Conservation (phyloP, 1,140 invertebrate genomes). For the Drosophila leontia region DNA sequence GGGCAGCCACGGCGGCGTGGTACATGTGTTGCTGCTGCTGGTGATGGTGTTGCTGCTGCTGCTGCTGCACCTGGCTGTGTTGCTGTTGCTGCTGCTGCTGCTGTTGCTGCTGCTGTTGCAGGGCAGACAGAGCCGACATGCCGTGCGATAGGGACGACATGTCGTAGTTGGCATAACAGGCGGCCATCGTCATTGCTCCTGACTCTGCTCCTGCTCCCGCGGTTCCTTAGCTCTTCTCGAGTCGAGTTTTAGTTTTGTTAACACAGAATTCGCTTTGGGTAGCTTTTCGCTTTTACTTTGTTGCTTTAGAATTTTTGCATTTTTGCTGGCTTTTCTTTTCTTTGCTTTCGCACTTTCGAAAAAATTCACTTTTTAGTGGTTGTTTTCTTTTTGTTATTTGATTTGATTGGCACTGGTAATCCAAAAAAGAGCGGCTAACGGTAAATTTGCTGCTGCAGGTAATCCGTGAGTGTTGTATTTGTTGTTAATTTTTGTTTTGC, state of each 20-base stretch:
- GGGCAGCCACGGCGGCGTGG: constrained; percentile 65
- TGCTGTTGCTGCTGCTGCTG: constrained; percentile 63
- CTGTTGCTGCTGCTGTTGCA: constrained; percentile 62
- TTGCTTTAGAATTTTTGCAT: constrained; percentile 60
- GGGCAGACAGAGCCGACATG: constrained; percentile 57
- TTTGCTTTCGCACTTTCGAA: constrained; percentile 52
- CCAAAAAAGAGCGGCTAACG: constrained; percentile 75
- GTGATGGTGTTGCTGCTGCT: constrained; percentile 62
- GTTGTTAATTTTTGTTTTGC: constrained; percentile 31
- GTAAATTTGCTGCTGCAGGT: constrained; percentile 64
- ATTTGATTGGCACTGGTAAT: constrained; percentile 82
- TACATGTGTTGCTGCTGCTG: constrained; percentile 77
- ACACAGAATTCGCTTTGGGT: constrained; percentile 60
- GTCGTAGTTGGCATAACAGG: constrained; percentile 84
- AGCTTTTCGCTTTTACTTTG: constrained; percentile 44
- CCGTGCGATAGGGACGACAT: constrained; percentile 76
- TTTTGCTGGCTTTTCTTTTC: constrained; percentile 35
- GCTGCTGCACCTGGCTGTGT: constrained; percentile 62
- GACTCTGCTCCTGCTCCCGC: constrained; percentile 16
- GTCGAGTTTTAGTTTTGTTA: constrained; percentile 25
- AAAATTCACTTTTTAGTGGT: constrained; percentile 51
- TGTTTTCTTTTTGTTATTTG: constrained; percentile 23
- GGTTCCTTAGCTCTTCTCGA: constrained; percentile 28
- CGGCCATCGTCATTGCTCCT: constrained; percentile 83
- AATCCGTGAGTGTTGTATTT: constrained; percentile 60